Base-by-base conservation (phyloP, 1,140 invertebrate species). In the Drosophila mauritiana region DNA sequence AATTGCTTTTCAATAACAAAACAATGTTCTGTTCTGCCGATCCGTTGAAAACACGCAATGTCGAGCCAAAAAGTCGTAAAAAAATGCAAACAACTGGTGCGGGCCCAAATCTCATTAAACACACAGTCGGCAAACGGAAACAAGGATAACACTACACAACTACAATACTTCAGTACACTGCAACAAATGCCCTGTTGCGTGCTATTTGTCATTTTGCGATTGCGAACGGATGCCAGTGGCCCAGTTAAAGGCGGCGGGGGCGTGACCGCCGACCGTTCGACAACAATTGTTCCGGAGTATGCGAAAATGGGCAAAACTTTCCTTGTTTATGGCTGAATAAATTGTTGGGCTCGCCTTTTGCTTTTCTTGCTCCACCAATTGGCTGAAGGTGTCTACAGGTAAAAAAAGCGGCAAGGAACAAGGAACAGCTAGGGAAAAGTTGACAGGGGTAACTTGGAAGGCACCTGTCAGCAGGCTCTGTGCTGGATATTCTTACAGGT, bases 1-100 rank as follows among this genome's bases (percentile, higher is more conserved):
- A 73, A 73, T 73, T 73, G 68, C 69, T 73, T 73, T 73, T 72
- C 69, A 73, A 73, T 73, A 73, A 52, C 54, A 61, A 57, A 48
- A 42, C 67, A 82, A 56, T 43, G 25, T 36, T 34, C 31, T 64
- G 34, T 0, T 17, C n/a, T 59, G 27, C n/a, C 37, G 36, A 65
- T 67, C 36, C 45, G 42, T n/a, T 25, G 11, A 55, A 49, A 57
- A 17, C 68, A 72, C 68, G 65, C 64, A 57, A 72, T 72, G 52
- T 49, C 51, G 42, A 56, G 52, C 27, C 20, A 70, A 55, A 55
- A 43, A 36, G 20, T 70, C 51, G 67, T 72, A 69, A 70, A 72
- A 72, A 72, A 70, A 68, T 65, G 61, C 46, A 68, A 68, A 68
- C 64, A 68, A 65, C 64, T 63, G 39, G 59, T 42, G 37, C 59